Base-by-base conservation (phyloP, 1,140 invertebrate genomes). In the Semibalanus balanoides region DNA sequence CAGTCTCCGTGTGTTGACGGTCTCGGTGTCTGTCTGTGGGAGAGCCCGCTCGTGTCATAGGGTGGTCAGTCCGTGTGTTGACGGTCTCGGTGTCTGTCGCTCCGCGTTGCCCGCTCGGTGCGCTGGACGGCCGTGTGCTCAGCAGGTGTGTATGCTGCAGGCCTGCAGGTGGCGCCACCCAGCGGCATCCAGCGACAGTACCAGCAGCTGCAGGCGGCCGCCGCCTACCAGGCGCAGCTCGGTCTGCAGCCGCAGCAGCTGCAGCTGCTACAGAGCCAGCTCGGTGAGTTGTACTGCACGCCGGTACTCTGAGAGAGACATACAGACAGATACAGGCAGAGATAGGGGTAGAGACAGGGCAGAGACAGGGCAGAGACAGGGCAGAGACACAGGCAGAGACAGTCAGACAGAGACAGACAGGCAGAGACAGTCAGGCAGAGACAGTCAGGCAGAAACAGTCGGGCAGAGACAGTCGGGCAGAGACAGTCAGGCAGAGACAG, bases 201-300 rank as follows among this genome's bases (percentile, higher is more conserved):
- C 29, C 70, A 72, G 70, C 70, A 72, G 29, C 70, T 72, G 29
- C 70, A 72, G 29, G 70, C 70, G 3, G 70, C 29, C 70, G 70
- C 70, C 70, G 70, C 70, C 70, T 72, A 29, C 70, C 70, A 72
- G 70, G 28, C 70, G 7, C 70, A 72, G 7, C n/a, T 72, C 28
- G 70, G 70, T 0, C 28, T 30, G n/a, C 70, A 72, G 29, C 70
- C n/a, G 29, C 70, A 72, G 29, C 51, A 64, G 76, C 79, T 76
- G 74, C 75, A 73, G 78, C 78, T 64, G 77, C 81, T 31, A 80
- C 81, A 30, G 83, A 82, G 80, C 84, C 82, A 75, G 80, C 84
- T 76, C 82, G 83, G 81, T 82, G 83, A 78, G 79, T 80, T 25
- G 22, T 19, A 19, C 9, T 7, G 1, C 7, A 19, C 1, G 51